Evolutionary conservation across 1,140 invertebrate species (phyloP), one percentile per base, ranked within the genome.

Genomic region (Ditylenchus dipsaci): DNA sequence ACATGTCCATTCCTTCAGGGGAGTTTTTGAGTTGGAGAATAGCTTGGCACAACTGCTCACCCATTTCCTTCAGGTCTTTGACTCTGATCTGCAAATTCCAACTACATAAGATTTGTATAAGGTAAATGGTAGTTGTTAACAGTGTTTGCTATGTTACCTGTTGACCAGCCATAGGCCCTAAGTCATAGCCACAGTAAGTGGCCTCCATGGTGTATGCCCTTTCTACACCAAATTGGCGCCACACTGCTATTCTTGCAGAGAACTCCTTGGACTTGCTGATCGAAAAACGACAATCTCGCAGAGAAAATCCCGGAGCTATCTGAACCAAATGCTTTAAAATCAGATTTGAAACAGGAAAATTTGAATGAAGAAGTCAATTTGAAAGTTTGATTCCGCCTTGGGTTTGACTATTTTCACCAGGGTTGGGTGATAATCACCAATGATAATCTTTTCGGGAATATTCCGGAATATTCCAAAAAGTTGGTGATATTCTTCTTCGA

Each of bases 131-230:
- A n/a, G n/a, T n/a, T n/a, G n/a, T n/a, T n/a, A n/a, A n/a, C n/a
- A n/a, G 27, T 13, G 27, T 0, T 57, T 58, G n/a, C 30, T 58
- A 11, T 38, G 33, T 38, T 3, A 79, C 76, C 59, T 80, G 79
- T 45, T 70, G 71, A 27, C 86, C 89, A 85, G 88, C 87, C 78
- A 88, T 90, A 43, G 86, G 85, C 57, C 91, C 90, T 77, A 89
- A 87, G 80, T 91, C 90, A 81, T 89, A 91, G 23, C 91, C 91
- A 79, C 90, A 91, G 83, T 90, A 92, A 67, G 90, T 90, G 57
- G 90, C 90, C 82, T 93, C 91, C 88, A 93, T 88, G 5, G 91
- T 93, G 83, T 93, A 93, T 66, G 87, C 88, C 53, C 88, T 84
- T 21, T 83, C 53, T 33, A 93, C 87, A 17, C 88, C 89, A 57